Evolutionary conservation across 2,113 vertebrate genomes (phyloP).

Genomic region (Mastomys coucha): DNA sequence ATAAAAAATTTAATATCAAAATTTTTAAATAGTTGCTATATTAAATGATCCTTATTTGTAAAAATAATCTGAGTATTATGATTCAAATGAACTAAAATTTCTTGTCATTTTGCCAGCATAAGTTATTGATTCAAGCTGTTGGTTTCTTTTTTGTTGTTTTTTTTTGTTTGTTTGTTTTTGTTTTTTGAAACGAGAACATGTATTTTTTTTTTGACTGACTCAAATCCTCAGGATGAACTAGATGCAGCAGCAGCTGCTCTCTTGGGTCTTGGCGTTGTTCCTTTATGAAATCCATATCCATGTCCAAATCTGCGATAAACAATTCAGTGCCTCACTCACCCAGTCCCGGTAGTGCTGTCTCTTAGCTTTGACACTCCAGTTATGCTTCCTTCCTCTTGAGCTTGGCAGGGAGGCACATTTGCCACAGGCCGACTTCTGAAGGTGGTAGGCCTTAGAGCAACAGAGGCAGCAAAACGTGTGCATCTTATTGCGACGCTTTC

Average conservation of each 20-base stretch:
- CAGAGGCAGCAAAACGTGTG: no score
- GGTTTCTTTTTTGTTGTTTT: no score
- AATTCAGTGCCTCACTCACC: not conserved
- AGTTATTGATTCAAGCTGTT: not conserved
- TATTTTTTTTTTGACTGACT: no score
- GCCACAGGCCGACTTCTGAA: not conserved
- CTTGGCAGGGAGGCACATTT: not conserved
- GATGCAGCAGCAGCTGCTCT: no score
- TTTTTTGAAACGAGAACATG: no score
- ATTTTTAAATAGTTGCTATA: not conserved
- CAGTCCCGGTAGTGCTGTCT: not conserved
- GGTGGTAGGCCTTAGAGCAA: no score
- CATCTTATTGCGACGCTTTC: no score
- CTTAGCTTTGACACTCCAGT: not conserved
- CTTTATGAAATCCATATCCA: no score
- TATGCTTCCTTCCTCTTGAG: not conserved
- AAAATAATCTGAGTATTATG: not conserved
- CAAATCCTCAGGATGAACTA: no score
- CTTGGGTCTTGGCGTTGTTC: no score
- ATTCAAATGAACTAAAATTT: not conserved
- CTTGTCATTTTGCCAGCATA: not conserved
- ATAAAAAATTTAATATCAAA: slow-evolving; percentile 12
- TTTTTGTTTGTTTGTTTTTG: no score
- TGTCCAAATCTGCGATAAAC: not conserved
- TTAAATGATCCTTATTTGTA: not conserved